phyloP scores from a whole-genome alignment of 2,113 vertebrate genomes.

The Ardeotis arabs region DNA sequence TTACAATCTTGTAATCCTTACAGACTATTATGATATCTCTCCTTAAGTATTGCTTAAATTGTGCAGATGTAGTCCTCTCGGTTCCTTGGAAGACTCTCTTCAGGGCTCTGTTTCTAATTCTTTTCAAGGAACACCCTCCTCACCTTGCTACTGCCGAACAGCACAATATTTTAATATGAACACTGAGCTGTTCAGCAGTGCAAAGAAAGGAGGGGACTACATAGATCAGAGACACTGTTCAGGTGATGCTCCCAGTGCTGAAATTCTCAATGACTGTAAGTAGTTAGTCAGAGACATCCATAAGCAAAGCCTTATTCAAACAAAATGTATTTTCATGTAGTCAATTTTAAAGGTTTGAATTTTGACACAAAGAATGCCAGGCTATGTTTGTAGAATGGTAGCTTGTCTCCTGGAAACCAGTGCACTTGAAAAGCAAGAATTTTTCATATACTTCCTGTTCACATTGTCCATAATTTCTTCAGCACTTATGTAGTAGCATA shows the following conservation, averaged over 20 bases:
- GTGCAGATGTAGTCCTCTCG: not conserved
- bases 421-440: not conserved
- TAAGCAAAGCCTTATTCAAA: not conserved
- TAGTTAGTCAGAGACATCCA: not conserved
- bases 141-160: not conserved
- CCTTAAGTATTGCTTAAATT: not conserved
- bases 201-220: not conserved
- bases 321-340: not conserved
- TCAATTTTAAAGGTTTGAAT: not conserved
- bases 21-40: not conserved
- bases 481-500: not conserved
- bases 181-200: not conserved
- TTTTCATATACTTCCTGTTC: not conserved
- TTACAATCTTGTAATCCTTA: not conserved
- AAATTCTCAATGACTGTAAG: not conserved
- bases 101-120: not conserved
- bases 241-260: not conserved
- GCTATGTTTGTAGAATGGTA: not conserved
- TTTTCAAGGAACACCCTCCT: not conserved
- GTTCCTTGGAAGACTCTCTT: not conserved
- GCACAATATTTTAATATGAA: not conserved
- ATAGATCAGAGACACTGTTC: not conserved
- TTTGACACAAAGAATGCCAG: not conserved
- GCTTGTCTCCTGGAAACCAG: not conserved
- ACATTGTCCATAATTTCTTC: not conserved